Evolutionary conservation across 2,113 vertebrate genomes (phyloP), one percentile per base, ranked within the genome.

Genomic region (Pyrgilauda ruficollis): DNA sequence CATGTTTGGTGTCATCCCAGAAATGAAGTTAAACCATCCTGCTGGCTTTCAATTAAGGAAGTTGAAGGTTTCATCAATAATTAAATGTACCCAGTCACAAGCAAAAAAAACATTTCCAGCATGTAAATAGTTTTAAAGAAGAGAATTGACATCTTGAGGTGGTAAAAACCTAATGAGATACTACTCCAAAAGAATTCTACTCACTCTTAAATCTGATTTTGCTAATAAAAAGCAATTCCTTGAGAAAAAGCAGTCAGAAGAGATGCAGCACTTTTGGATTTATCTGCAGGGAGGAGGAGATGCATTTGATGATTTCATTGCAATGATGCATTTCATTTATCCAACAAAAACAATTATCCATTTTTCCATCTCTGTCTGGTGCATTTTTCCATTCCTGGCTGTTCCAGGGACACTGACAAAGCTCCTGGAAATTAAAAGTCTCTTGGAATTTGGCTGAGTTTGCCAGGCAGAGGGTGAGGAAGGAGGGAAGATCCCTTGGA

Each of bases 281-380:
- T 69, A 23, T 33, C 41, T 43, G 37, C 55, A 27, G 33, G 33
- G 33, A 80, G 13, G n/a, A 61, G 33, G 59, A 35, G 7, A 4
- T 37, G 15, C 0, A 0, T 56, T 72, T 28, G 49, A 47, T 63
- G 18, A 10, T 64, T 74, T 55, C 18, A 18, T 47, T 46, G 27
- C 47, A 72, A 0, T 26, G 6, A 1, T 30, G 11, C 0, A 0
- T 66, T 77, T 43, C 2, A 22, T 87, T 93, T 49, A 2, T 35
- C 15, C 11, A 44, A 30, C 15, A 46, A 55, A 91, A 87, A 30
- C 20, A 35, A 47, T 28, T 58, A 7, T 37, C 31, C 3, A 0
- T 20, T 66, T 66, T 28, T 39, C 27, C 52, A 24, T 31, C 52
- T 33, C 37, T 58, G 4, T 22, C 49, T 35, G 43, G 19, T 11